A percentile compares a stretch with the other conserved stretches of the same genome.
phyloP scores from a whole-genome alignment of 2,888 invertebrate genomes.

The Sabellastarte sp. region DNA sequence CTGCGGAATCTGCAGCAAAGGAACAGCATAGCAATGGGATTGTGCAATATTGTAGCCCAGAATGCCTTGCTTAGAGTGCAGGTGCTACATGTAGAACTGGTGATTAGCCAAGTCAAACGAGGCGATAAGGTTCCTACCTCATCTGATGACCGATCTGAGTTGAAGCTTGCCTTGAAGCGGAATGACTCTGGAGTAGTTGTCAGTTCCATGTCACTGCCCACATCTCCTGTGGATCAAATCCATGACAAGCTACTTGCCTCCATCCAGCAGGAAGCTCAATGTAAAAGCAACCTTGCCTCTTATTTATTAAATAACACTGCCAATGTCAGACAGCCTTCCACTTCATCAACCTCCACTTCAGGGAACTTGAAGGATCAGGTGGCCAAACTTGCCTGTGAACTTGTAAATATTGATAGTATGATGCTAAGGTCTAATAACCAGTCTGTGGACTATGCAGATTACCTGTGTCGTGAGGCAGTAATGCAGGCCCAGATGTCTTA shows the following conservation, averaged over 20 bases:
- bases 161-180: background rate
- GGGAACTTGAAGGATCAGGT: constrained; percentile 7
- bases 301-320: constrained; percentile 5
- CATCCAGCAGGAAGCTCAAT: constrained; percentile 2
- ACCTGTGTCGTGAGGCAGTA: constrained; percentile 74
- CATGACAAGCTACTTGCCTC: background rate
- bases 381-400: constrained; percentile 11
- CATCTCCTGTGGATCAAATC: constrained; percentile 8
- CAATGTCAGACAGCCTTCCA: too few species aligned
- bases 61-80: background rate
- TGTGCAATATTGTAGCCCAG: background rate
- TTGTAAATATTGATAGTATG: constrained; percentile 10
- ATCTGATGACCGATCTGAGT: background rate
- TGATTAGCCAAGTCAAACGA: too few species aligned
- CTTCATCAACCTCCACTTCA: background rate
- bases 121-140: background rate
- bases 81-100: background rate
- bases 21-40: background rate
- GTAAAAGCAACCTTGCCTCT: background rate
- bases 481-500: constrained; percentile 66
- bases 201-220: constrained; percentile 9
- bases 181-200: constrained; percentile 17
- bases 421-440: constrained; percentile 1
- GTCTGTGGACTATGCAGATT: constrained; percentile 60
- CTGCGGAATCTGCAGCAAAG: background rate